These are phyloP conservation scores for Cyclophora punctaria DNA, from an alignment of 2,888 invertebrate species.

Conservation along the genomic window DNA sequence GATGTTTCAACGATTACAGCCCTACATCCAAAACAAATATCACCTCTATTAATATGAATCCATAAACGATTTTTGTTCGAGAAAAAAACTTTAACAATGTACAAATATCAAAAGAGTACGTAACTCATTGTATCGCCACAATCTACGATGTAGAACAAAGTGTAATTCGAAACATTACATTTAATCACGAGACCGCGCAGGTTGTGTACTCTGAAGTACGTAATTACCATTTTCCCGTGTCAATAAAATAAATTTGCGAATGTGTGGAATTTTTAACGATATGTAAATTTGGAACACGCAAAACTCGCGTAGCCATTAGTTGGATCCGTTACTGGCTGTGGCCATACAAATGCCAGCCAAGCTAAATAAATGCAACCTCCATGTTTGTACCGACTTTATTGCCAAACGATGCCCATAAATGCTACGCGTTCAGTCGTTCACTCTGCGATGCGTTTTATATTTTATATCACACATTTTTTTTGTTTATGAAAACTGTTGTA, in stretches of 20 bases:
- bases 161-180: too few relatives aligned
- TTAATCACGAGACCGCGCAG: background rate
- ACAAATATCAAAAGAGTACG: too few relatives aligned
- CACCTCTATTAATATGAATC: too few relatives aligned
- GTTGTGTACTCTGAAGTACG: conserved; percentile 10
- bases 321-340: conserved; percentile 15
- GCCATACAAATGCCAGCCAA: conserved; percentile 24
- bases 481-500: background rate
- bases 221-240: conserved; percentile 19
- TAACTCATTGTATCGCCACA: too few relatives aligned
- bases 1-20: too few relatives aligned
- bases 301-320: conserved; percentile 23
- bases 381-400: conserved; percentile 28
- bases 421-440: conserved; percentile 14
- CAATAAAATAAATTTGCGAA: conserved; percentile 26
- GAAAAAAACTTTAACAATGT: too few relatives aligned
- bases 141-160: too few relatives aligned
- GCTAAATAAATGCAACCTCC: conserved; percentile 30
- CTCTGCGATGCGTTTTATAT: conserved; percentile 6
- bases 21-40: too few relatives aligned
- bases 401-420: conserved; percentile 26
- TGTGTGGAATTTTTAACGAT: conserved; percentile 27
- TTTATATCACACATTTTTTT: background rate
- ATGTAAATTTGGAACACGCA: conserved; percentile 24
- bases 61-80: too few relatives aligned